Evolutionary conservation across 23 tunicate species (phyloP), one percentile per base, ranked within the genome.

Genomic region (Ciona savignyi): DNA sequence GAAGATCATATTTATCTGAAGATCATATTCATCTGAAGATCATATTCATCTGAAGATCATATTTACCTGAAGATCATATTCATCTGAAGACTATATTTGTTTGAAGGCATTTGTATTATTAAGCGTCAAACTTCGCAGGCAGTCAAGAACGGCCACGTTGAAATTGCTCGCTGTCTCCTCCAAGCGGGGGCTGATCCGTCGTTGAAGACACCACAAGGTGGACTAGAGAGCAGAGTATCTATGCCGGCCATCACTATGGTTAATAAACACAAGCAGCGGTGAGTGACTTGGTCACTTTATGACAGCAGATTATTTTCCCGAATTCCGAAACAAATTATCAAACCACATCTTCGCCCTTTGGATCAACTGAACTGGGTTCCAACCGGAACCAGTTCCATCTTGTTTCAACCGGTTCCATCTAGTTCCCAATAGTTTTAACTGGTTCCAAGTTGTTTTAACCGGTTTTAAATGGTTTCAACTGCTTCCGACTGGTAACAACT

Each of bases 141-240:
- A n/a, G 80, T 65, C 27, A 76, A 76, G 51, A 34, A 64, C 26
- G 80, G 80, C 4, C 80, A 76, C 27, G 25, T 64, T 63, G 25
- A 30, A 2, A 76, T 76, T 64, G n/a, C n/a, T n/a, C n/a, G n/a
- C n/a, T n/a, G n/a, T n/a, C n/a, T n/a, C n/a, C n/a, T n/a, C n/a
- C n/a, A n/a, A n/a, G n/a, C n/a, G n/a, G n/a, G n/a, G n/a, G n/a
- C n/a, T n/a, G n/a, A n/a, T n/a, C n/a, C n/a, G 80, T 61, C 60
- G 6, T 34, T 76, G 6, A 76, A 64, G 28, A 63, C 80, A 21
- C 80, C 80, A 25, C 80, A 76, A 33, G 80, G 80, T 76, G 80
- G 64, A 60, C 15, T 65, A 4, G 71, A 64, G 25, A 61, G 71
- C 25, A 64, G 80, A 20, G 25, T n/a, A 27, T 70, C 80, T 3